Conservation (phyloP, 2,113 vertebrate species). For the Ploceus nigricollis region DNA sequence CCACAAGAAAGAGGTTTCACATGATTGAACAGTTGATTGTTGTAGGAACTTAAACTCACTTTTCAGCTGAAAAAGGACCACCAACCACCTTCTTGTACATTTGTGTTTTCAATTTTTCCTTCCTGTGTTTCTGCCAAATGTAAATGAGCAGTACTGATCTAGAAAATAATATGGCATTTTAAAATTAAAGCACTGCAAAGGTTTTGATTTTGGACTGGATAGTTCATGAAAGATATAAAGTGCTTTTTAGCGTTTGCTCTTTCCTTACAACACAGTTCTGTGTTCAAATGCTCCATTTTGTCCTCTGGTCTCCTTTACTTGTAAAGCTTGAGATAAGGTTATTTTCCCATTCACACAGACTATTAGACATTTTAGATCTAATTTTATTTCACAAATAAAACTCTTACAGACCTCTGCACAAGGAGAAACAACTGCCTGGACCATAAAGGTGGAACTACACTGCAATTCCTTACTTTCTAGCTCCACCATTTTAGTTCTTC, state of each 20-base stretch:
- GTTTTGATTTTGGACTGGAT: background rate
- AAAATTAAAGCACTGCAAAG: background rate
- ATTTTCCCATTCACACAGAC: background rate
- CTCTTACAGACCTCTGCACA: background rate
- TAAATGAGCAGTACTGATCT: background rate
- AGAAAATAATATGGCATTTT: background rate
- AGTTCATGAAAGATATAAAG: background rate
- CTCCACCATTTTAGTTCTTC: background rate
- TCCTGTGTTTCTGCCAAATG: background rate
- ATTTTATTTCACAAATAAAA: background rate
- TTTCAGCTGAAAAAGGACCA: conserved; percentile 12
- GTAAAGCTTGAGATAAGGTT: background rate
- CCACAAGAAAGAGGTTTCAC: conserved; percentile 1
- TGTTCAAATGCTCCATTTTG: background rate
- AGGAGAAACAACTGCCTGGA: background rate
- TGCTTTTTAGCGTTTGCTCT: background rate
- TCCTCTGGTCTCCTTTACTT: background rate
- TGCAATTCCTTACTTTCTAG: background rate
- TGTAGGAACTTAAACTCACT: background rate
- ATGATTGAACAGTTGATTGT: conserved; percentile 6
- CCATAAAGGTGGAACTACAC: background rate
- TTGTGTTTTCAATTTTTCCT: background rate
- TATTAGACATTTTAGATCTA: background rate
- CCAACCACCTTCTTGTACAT: background rate
- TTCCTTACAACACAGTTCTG: background rate